Conservation (phyloP, 2,113 vertebrate genomes). For the Corapipo altera region DNA sequence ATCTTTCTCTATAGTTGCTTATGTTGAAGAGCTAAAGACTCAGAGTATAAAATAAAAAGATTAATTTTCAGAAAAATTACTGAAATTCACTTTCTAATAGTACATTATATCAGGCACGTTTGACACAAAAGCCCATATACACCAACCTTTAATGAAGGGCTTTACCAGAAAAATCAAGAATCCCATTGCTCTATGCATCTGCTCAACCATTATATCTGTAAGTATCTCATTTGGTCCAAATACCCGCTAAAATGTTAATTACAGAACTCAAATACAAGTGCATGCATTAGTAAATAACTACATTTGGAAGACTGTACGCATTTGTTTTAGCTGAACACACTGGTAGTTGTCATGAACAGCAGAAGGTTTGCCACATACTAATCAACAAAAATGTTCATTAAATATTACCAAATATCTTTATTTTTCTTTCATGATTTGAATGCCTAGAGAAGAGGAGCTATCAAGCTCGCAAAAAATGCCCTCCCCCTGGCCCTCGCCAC, state of each 20-base stretch:
- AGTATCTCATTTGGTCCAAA: conserved; percentile 29
- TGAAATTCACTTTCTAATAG: background rate
- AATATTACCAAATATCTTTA: background rate
- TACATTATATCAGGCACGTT: background rate
- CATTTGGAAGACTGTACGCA: background rate
- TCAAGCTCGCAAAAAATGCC: background rate
- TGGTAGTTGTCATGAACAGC: background rate
- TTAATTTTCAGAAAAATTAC: background rate
- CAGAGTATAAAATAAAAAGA: background rate
- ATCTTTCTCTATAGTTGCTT: background rate
- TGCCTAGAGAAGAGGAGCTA: background rate
- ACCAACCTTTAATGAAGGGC: background rate
- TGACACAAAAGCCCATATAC: background rate
- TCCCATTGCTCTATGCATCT: background rate
- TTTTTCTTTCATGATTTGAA: background rate
- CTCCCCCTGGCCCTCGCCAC: background rate
- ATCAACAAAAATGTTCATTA: background rate
- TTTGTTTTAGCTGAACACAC: background rate
- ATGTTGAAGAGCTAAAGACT: background rate
- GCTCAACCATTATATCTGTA: background rate
- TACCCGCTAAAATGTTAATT: conserved; percentile 41
- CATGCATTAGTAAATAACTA: background rate
- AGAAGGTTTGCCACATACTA: background rate
- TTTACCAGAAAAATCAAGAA: conserved; percentile 22
- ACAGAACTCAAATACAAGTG: conserved; percentile 32